Base-by-base conservation (phyloP, 2,113 vertebrate genomes). In the Melanocharis versteri region DNA sequence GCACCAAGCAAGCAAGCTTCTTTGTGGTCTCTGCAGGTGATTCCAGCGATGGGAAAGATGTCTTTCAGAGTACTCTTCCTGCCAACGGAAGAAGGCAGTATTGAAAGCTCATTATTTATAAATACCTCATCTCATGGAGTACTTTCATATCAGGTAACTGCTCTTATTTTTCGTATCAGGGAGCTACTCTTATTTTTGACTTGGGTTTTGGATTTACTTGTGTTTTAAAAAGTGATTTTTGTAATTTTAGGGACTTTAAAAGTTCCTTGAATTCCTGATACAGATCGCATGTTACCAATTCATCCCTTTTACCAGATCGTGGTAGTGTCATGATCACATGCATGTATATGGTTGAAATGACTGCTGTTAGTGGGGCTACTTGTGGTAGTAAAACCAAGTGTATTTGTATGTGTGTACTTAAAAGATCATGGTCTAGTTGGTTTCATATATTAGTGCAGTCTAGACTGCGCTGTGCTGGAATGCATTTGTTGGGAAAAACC, bases 31-130 rank as follows among this genome's bases (percentile, higher is more conserved):
- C 86, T 97, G 89, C 94, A 99, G 99, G 98, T 99, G 79, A 99
- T 99, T 97, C 99, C 99, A 96, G 99, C 98, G 8, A 98, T 99
- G 98, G 99, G 99, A 96, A 99, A 98, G 97, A 97, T 98, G 51
- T 99, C 98, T 96, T 99, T 99, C 98, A 99, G 99, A 98, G 98
- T 99, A 84, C 98, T 99, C 97, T 99, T 99, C 98, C 98, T 99
- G 95, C 99, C 99, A 69, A 98, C 98, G 50, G 98, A 99, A 98
- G 99, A 99, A 98, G 99, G 99, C 98, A 99, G 92, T 97, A 97
- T 99, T 97, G 99, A 99, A 98, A 99, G 99, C 96, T 99, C 98
- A 87, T 99, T 99, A 99, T 99, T 99, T 99, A 99, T 99, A 98
- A 99, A 99, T 98, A 99, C 99, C 96, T 99, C 99, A 62, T 98